A percentile compares a stretch with the other conserved stretches of the same genome.
Conservation (phyloP, 2,888 invertebrate genomes). For the Limenitis camilla region DNA sequence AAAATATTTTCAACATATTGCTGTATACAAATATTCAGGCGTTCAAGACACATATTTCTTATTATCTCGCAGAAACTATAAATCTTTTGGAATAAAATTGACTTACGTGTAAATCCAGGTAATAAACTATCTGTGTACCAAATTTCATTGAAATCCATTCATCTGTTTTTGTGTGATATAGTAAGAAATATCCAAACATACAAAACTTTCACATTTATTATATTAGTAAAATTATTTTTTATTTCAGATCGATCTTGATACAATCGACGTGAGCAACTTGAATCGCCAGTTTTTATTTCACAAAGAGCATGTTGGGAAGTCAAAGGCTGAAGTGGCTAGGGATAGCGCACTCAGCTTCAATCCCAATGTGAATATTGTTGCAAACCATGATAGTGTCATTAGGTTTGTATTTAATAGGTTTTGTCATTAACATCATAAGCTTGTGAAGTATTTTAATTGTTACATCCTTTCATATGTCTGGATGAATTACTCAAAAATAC, state of each 20-base stretch:
- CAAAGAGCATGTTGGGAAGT: slow-evolving; percentile 97
- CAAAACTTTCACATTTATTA: slow-evolving; percentile 85
- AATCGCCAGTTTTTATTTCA: slow-evolving; percentile 99
- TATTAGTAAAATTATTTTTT: too few species aligned
- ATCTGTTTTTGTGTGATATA: too few species aligned
- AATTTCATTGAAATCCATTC: too few species aligned
- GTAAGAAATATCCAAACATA: too few species aligned
- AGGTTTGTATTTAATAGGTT: slow-evolving; percentile 74
- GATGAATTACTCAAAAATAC: too few species aligned
- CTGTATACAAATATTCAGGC: too few species aligned
- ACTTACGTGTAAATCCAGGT: too few species aligned
- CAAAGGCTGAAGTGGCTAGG: slow-evolving; percentile 93
- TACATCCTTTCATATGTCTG: not conserved
- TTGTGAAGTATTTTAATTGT: not conserved
- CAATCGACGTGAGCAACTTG: slow-evolving; percentile 98
- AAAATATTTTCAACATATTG: too few species aligned
- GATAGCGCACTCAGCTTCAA: slow-evolving; percentile 92
- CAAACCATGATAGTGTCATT: slow-evolving; percentile 95
- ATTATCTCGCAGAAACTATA: too few species aligned
- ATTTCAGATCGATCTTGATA: slow-evolving; percentile 96
- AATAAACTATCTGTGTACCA: too few species aligned
- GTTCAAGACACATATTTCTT: too few species aligned
- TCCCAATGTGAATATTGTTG: slow-evolving; percentile 89
- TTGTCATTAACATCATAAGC: not conserved
- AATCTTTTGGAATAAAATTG: too few species aligned